Conservation (phyloP, 2,797 vertebrate genomes). For the Gambelia wislizenii region DNA sequence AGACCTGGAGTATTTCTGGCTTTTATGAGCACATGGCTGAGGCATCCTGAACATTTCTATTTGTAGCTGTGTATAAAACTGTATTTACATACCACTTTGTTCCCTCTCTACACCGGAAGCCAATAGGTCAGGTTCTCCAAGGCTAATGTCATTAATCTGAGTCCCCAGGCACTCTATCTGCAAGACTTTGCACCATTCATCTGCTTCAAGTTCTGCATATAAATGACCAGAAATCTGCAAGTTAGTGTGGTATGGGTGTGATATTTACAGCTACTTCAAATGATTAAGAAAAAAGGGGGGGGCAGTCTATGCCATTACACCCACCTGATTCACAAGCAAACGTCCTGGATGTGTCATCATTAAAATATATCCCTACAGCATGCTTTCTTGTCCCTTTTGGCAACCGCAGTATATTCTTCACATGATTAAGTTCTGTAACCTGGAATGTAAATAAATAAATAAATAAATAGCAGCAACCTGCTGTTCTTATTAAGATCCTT, state of each 20-base stretch:
- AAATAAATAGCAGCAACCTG: not conserved
- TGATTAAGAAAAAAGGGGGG: fast-evolving
- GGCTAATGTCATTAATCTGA: conserved; percentile 81
- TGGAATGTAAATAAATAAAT: conserved; percentile 56
- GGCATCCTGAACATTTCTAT: not conserved
- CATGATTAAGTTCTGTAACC: conserved; percentile 86
- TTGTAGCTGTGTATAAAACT: not conserved
- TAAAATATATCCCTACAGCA: conserved; percentile 82
- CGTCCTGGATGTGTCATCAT: conserved; percentile 83
- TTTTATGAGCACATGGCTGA: fast-evolving
- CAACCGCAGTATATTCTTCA: conserved; percentile 79
- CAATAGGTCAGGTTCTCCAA: conserved; percentile 85
- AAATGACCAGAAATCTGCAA: conserved; percentile 63
- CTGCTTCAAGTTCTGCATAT: conserved; percentile 83
- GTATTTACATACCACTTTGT: conserved; percentile 82
- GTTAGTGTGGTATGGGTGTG: not conserved
- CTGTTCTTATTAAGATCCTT: not conserved
- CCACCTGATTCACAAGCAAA: conserved; percentile 88
- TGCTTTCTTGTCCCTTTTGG: conserved; percentile 85
- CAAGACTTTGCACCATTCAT: conserved; percentile 88
- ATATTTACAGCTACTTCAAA: not conserved
- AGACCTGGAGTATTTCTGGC: conserved; percentile 2
- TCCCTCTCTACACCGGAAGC: conserved; percentile 84
- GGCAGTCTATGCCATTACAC: conserved; percentile 26
- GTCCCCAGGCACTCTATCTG: conserved; percentile 84